These are phyloP conservation scores for Lepus americanus DNA, from an alignment of 2,113 vertebrate genomes.

Conservation along the genomic window DNA sequence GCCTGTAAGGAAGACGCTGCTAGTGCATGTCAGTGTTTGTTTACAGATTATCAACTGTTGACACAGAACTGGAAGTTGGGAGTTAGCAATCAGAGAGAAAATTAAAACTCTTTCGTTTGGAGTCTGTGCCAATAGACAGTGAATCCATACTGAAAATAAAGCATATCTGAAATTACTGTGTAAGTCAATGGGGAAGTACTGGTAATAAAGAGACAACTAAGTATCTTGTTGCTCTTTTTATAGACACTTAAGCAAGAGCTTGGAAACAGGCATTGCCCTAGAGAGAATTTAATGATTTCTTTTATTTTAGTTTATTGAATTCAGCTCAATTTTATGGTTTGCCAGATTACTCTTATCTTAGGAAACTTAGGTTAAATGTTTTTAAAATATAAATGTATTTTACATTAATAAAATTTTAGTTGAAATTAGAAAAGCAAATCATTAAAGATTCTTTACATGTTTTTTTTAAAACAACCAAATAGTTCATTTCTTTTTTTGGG, in stretches of 20 bases:
- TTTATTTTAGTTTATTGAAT: conserved; percentile 78
- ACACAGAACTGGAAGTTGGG: conserved; percentile 41
- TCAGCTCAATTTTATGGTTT: conserved; percentile 68
- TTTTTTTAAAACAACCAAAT: conserved; percentile 21
- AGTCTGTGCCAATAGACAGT: conserved; percentile 38
- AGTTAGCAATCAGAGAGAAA: conserved; percentile 47
- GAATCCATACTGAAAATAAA: conserved; percentile 56
- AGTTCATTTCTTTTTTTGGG: not conserved
- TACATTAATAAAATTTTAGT: conserved; percentile 69
- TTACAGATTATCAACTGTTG: conserved; percentile 60
- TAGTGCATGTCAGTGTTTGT: conserved; percentile 48
- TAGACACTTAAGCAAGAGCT: conserved; percentile 64
- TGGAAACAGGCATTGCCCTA: conserved; percentile 57
- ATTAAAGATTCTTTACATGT: not conserved
- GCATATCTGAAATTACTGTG: conserved; percentile 51
- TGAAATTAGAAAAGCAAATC: conserved; percentile 61
- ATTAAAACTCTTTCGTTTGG: conserved; percentile 57
- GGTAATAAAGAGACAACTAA: conserved; percentile 68
- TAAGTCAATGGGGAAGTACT: conserved; percentile 37
- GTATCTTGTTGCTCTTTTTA: conserved; percentile 75
- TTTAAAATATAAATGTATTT: conserved; percentile 73
- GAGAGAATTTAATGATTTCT: conserved; percentile 73
- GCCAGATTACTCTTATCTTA: conserved; percentile 66
- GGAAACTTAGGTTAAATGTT: conserved; percentile 65
- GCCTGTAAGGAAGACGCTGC: not conserved